Conservation (phyloP, 2,888 invertebrate genomes). For the Aproaerema taeniolella region DNA sequence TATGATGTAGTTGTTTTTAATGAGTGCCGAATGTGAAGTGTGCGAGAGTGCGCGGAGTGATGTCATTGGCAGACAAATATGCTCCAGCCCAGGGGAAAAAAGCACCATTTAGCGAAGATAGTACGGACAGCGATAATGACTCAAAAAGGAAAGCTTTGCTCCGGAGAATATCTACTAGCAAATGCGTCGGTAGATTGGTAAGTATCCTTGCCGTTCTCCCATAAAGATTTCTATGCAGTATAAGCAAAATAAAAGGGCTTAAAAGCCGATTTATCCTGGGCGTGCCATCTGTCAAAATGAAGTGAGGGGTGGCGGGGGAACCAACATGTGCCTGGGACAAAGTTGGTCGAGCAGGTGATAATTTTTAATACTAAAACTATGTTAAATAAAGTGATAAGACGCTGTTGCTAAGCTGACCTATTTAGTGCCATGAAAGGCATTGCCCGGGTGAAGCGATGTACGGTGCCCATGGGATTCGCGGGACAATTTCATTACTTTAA, state of each 20-base stretch:
- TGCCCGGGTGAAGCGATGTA: too few species aligned
- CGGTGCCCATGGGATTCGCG: neutral
- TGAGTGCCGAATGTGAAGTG: conserved; percentile 50
- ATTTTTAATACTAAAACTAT: too few species aligned
- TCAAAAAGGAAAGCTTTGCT: conserved; percentile 87
- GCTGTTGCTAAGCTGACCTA: too few species aligned
- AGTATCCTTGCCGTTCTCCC: too few species aligned
- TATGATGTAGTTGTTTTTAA: conserved; percentile 70
- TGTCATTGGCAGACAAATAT: conserved; percentile 57
- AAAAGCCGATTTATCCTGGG: conserved; percentile 30
- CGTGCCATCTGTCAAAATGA: conserved; percentile 50
- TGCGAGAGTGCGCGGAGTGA: conserved; percentile 57
- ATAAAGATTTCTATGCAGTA: neutral
- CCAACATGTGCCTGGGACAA: conserved; percentile 52
- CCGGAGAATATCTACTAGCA: conserved; percentile 88
- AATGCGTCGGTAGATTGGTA: conserved; percentile 88
- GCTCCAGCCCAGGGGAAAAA: conserved; percentile 46
- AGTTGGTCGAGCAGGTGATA: conserved; percentile 37
- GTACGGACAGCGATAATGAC: conserved; percentile 89
- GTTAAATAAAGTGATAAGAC: too few species aligned
- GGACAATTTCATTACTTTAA: too few species aligned
- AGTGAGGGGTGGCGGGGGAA: conserved; percentile 34
- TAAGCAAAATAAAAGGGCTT: too few species aligned
- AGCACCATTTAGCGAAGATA: conserved; percentile 57
- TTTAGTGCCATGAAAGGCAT: too few species aligned